Percentiles rank a stretch among this genome's conserved stretches.
Evolutionary conservation across 2,797 vertebrate species (phyloP).

Genomic region (Uromys caudimaculatus): DNA sequence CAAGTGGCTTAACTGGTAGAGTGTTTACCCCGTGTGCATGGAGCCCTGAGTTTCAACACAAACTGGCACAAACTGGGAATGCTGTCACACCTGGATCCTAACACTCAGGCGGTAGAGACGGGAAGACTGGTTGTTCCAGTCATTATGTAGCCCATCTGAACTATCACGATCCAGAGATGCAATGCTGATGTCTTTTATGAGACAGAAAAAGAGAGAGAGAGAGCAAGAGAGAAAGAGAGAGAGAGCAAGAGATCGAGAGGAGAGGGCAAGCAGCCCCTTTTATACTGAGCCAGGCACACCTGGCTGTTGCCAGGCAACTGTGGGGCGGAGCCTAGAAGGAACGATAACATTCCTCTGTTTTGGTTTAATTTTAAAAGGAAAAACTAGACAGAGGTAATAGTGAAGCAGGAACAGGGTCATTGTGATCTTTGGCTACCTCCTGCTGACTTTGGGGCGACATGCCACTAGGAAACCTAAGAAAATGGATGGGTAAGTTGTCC

Average conservation of each 20-base stretch:
- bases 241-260: too few relatives aligned
- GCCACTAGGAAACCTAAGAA: too few relatives aligned
- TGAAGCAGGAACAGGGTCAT: too few relatives aligned
- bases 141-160: conserved; percentile 1
- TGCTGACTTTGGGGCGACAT: too few relatives aligned
- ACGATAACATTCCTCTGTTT: too few relatives aligned
- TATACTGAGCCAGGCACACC: background rate
- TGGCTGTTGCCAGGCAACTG: background rate
- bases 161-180: conserved; percentile 19
- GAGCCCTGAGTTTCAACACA: background rate
- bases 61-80: background rate
- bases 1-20: too few relatives aligned
- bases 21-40: background rate
- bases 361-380: too few relatives aligned
- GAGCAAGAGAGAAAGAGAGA: too few relatives aligned
- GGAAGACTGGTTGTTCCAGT: background rate
- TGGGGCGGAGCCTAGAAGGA: too few relatives aligned
- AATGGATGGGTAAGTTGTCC: too few relatives aligned
- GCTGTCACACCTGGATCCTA: background rate
- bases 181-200: background rate
- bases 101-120: background rate
- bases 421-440: too few relatives aligned
- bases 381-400: too few relatives aligned
- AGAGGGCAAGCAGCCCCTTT: background rate
- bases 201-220: background rate